Evolutionary conservation across 92 coral and sea anemone genomes (phyloP), one percentile per base, ranked within the genome.

Genomic region (Epizoanthus stellaris): DNA sequence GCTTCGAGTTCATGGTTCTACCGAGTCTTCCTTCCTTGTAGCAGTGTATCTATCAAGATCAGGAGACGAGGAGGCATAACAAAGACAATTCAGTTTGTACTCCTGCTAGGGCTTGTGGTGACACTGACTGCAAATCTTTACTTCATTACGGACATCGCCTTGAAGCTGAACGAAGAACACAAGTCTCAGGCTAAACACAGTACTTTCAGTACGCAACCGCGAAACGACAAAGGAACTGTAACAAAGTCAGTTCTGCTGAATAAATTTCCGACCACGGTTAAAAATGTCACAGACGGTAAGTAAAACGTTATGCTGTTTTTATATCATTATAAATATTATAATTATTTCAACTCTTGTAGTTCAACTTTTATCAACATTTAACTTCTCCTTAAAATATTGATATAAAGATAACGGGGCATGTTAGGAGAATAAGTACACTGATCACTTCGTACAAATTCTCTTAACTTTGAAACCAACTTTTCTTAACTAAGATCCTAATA

Each of bases 61-160:
- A 79, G 42, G 47, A 72, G 42, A 23, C 67, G 67, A 13, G 43
- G 83, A 79, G 73, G 83, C 45, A 12, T 64, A 13, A 64, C 72
- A 13, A 42, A 15, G n/a, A 43, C 61, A 12, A 79, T 79, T 20
- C 83, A 64, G 15, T 21, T 6, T 63, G 40, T 79, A 10, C 73
- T 79, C 25, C 25, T 79, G 7, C 30, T 45, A 13, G 61, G 61
- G 39, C 61, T 79, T 4, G 34, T 64, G 20, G 72, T 63, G 40
- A 79, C 83, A 13, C 30, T 79, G 14, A 38, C 11, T 19, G 83
- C 83, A 23, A 79, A 79, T 43, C 53, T 79, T 58, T 79, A 79
- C 36, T 79, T 79, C 20, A 45, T 79, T 4, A 20, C 59, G 19
- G 83, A 63, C 60, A 63, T 79, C 17, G 72, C 83, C 23, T 63